phyloP scores from a whole-genome alignment of 2,888 invertebrate genomes.

The Campoletis raptor region DNA sequence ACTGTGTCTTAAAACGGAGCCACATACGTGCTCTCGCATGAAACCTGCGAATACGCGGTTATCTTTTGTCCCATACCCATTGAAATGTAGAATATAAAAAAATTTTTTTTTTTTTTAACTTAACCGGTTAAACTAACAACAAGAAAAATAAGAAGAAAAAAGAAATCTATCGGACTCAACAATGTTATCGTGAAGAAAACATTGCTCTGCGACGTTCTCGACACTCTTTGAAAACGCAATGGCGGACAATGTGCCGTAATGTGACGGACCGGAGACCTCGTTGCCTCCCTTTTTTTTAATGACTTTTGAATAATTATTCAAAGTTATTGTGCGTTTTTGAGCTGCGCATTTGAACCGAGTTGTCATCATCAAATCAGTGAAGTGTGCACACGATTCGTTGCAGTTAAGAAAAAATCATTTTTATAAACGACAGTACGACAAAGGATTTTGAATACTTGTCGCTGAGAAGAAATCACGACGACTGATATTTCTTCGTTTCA shows the following conservation, averaged over 20 bases:
- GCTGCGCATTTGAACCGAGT: not conserved
- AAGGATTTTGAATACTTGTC: not conserved
- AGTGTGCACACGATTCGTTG: not conserved
- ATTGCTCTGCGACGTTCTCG: not conserved
- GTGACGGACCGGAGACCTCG: not conserved
- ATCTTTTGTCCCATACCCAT: conserved; percentile 48
- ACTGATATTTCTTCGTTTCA: not conserved
- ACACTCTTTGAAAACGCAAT: not conserved
- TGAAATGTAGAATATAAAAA: conserved; percentile 43
- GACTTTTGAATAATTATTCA: conserved; percentile 4
- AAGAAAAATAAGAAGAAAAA: not conserved
- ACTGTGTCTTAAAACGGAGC: conserved; percentile 29
- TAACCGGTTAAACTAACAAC: not conserved
- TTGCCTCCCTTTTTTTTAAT: not conserved
- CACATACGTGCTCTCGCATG: conserved; percentile 69
- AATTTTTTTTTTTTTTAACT: no score
- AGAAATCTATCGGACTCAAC: not conserved
- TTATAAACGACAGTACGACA: no score
- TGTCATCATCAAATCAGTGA: not conserved
- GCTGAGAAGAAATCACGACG: not conserved
- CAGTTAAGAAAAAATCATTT: no score
- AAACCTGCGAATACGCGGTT: conserved; percentile 39
- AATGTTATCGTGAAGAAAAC: conserved; percentile 30
- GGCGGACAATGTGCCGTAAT: conserved; percentile 30
- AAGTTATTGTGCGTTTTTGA: not conserved